Evolutionary conservation across 2,797 vertebrate species (phyloP).

Genomic region (Pangasius krempfi): DNA sequence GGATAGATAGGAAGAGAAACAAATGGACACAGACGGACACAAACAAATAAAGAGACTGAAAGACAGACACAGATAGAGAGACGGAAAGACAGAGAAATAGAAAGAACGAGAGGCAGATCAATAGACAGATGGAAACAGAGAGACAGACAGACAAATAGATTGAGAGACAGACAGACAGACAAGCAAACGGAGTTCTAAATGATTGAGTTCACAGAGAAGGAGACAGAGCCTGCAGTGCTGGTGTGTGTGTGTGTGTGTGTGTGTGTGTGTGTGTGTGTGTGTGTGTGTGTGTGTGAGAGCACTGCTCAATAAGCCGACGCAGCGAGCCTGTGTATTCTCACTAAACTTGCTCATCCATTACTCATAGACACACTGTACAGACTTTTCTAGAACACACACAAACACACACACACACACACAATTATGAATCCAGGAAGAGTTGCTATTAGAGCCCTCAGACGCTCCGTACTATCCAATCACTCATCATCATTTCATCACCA

Average conservation of each 20-base stretch:
- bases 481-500: constrained; percentile 11
- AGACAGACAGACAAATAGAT: background rate
- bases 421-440: background rate
- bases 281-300: background rate
- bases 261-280: constrained; percentile 6
- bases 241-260: constrained; percentile 4
- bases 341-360: constrained; percentile 17
- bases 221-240: constrained; percentile 15
- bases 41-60: background rate
- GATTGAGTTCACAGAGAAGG: background rate
- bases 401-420: constrained; percentile 12
- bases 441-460: background rate
- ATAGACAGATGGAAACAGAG: background rate
- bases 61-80: background rate
- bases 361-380: constrained; percentile 13
- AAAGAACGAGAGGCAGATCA: background rate
- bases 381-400: constrained; percentile 14
- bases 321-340: constrained; percentile 8
- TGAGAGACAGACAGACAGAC: background rate
- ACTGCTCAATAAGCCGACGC: background rate
- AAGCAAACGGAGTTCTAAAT: constrained; percentile 2
- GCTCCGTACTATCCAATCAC: background rate
- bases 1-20: background rate
- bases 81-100: background rate
- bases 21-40: background rate